Base-by-base conservation (phyloP, 2,113 vertebrate genomes). In the Tricholaema leucomelas region DNA sequence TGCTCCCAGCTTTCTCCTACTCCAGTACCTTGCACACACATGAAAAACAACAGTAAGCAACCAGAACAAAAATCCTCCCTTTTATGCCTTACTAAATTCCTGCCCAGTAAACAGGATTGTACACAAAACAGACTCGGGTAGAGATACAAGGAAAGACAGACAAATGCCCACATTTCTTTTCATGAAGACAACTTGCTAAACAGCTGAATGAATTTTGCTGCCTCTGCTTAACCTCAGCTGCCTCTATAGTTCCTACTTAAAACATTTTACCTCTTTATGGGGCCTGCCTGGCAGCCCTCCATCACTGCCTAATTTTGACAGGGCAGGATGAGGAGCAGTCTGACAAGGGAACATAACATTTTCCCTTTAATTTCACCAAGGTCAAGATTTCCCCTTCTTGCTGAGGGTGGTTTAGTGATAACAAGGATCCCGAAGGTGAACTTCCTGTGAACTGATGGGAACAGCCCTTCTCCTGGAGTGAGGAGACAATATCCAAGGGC, bases 371-470 rank as follows among this genome's bases (percentile, higher is more conserved):
- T 91, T 89, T 89, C 67, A 70, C n/a, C 10, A 33, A 91, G 52
- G 55, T 36, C 5, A 27, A 78, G 77, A 79, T 79, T 90, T 90
- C 42, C 33, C 60, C 30, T 85, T 85, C 74, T 94, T 77, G 33
- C 56, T 75, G 63, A 85, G 40, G 55, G 30, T 71, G n/a, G 24
- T 24, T 90, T 33, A 38, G 59, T 87, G 36, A 59, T 71, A 73
- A 88, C 18, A 61, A 65, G 74, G 60, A 74, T 83, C 46, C 56
- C 4, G 7, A n/a, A 60, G 85, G 75, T 89, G 86, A 94, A 78
- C 40, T 92, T 87, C 78, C 92, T 80, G 74, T 82, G 67, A 78
- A 88, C 71, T 87, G 93, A 70, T 80, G 88, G 70, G 81, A 93
- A 92, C 2, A 4, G 80, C 54, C 42, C 54, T 85, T 92, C 42